Base-by-base conservation (phyloP, 2,888 invertebrate genomes). In the Elmis aenea region DNA sequence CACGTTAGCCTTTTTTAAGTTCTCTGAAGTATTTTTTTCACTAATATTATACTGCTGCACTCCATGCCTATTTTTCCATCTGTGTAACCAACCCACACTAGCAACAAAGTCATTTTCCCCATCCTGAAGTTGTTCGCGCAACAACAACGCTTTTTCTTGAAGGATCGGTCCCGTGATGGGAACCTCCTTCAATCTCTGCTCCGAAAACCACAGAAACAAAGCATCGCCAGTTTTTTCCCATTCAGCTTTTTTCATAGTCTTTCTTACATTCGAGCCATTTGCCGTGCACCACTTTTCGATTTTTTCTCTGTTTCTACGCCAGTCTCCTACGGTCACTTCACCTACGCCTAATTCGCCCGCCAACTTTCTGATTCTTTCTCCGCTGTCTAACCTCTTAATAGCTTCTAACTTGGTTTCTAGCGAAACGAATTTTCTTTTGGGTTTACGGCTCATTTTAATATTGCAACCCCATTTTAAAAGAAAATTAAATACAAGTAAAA, bases 321-420 rank as follows among this genome's bases (percentile, higher is more conserved):
- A 49, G 42, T 48, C 50, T 11, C 45, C 44, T 10, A 50, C 46
- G 16, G 50, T 52, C 27, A 42, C 45, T 28, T 42, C 41, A 35
- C 46, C 53, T 28, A 52, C 48, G 20, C 49, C 49, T 33, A 47
- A 51, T 45, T 51, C 45, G 5, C 26, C 38, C 23, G 50, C 45
- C 16, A 52, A 36, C 20, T 41, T 45, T 15, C 45, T 41, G 33
- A 51, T 36, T 33, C 36, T 45, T 40, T 47, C 42, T 4, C 44
- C 50, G 33, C 26, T 42, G 38, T 50, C 46, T 13, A 50, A 36
- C 35, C 41, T 49, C 24, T 27, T 32, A 13, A 38, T 23, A 13
- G 36, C 40, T 18, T 36, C 14, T 36, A 40, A 29, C 25, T 40
- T 40, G n/a, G n/a, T n/a, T n/a, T n/a, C n/a, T n/a, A n/a, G n/a